Conservation (phyloP, 2,888 invertebrate species). For the Ametastegia equiseti region DNA sequence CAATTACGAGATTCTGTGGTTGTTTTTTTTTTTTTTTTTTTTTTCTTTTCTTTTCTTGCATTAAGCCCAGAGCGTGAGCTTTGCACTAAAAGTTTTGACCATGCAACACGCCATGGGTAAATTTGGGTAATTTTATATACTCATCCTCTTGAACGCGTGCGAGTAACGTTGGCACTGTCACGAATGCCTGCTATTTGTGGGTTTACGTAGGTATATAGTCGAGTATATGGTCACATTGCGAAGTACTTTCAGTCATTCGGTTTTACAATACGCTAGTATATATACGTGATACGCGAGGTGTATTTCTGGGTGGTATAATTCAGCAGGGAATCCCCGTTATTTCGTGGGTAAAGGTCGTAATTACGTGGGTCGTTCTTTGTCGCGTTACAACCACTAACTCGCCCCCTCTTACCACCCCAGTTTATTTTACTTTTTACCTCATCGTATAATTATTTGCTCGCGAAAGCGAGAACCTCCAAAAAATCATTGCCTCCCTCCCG, state of each 20-base stretch:
- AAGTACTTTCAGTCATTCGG: not conserved
- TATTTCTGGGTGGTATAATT: slow-evolving; percentile 36
- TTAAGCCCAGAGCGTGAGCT: not conserved
- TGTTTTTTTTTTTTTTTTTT: not conserved
- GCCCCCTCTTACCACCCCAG: not conserved
- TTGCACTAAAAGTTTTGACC: not conserved
- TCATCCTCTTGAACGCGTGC: not conserved
- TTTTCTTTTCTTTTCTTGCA: not conserved
- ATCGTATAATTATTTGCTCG: slow-evolving; percentile 22
- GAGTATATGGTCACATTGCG: not conserved
- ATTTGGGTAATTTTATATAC: slow-evolving; percentile 35
- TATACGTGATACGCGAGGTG: not conserved
- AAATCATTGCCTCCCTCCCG: too few relatives aligned
- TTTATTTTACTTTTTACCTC: slow-evolving; percentile 14
- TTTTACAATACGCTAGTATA: not conserved
- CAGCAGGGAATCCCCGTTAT: slow-evolving; percentile 39
- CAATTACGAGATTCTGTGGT: too few relatives aligned
- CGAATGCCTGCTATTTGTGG: slow-evolving; percentile 24
- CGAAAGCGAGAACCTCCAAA: not conserved
- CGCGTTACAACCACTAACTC: slow-evolving; percentile 34
- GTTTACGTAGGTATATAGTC: not conserved
- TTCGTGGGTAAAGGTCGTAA: slow-evolving; percentile 37
- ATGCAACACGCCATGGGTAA: slow-evolving; percentile 29
- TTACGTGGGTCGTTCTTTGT: slow-evolving; percentile 39
- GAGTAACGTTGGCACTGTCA: not conserved